Evolutionary conservation across 2,888 invertebrate genomes (phyloP).

Genomic region (Luffia ferchaultella): DNA sequence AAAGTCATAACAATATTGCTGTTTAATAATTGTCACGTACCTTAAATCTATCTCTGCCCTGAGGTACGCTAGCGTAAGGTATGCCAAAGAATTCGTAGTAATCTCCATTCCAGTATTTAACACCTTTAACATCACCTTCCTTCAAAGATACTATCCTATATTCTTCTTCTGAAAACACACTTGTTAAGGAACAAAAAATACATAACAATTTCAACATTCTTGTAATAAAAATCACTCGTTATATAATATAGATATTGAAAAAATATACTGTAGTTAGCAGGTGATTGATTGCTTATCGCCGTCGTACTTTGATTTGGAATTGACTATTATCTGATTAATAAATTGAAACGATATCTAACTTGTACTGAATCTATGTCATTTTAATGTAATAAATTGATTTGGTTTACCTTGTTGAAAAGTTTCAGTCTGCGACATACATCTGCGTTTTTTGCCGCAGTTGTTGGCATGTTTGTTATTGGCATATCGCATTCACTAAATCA

Average conservation of each 20-base stretch:
- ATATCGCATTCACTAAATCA: too few relatives aligned
- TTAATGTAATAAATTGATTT: too few relatives aligned
- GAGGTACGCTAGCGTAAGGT: conserved; percentile 43
- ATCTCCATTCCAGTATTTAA: conserved; percentile 51
- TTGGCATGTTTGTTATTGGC: too few relatives aligned
- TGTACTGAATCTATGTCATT: too few relatives aligned
- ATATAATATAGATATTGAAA: too few relatives aligned
- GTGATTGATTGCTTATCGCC: background rate
- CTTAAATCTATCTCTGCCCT: conserved; percentile 41
- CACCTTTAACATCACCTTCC: conserved; percentile 34
- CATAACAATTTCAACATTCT: conserved; percentile 27
- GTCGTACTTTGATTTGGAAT: background rate
- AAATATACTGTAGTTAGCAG: background rate
- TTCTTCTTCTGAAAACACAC: conserved; percentile 19
- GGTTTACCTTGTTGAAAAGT: too few relatives aligned
- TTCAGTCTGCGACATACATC: too few relatives aligned
- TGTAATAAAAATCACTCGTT: background rate
- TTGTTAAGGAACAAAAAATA: conserved; percentile 16
- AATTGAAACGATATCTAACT: too few relatives aligned
- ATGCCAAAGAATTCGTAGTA: conserved; percentile 47
- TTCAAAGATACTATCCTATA: conserved; percentile 29
- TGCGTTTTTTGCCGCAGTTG: too few relatives aligned
- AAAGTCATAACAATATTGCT: too few relatives aligned
- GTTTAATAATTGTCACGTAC: too few relatives aligned
- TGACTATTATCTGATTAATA: too few relatives aligned